These are phyloP conservation scores for Nycticryphes semicollaris DNA, from an alignment of 2,113 vertebrate genomes.

Conservation along the genomic window DNA sequence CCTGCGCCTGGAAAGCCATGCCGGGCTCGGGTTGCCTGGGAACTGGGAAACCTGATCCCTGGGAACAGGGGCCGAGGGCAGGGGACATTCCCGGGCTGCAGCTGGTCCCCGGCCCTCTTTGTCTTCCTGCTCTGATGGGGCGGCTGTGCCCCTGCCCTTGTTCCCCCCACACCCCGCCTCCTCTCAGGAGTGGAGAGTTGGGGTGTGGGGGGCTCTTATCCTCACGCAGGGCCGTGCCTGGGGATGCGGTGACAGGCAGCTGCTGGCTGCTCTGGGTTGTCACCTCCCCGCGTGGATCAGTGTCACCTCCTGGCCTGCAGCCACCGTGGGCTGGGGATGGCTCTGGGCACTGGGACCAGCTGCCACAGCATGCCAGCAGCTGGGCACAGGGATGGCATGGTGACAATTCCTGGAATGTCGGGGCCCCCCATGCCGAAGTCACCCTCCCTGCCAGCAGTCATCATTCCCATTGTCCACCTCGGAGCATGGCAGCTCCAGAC, in stretches of 20 bases:
- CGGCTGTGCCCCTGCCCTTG: neutral
- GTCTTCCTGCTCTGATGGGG: neutral
- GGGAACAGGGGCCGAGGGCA: slow-evolving; percentile 44
- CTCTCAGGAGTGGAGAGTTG: neutral
- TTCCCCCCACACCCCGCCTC: neutral
- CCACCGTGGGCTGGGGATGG: neutral
- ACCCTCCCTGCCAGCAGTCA: neutral
- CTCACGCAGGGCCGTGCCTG: neutral
- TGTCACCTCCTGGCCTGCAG: neutral
- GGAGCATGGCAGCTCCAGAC: accelerated
- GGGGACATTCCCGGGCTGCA: slow-evolving; percentile 48
- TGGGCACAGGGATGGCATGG: neutral
- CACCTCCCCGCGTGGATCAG: accelerated
- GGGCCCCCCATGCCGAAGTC: neutral
- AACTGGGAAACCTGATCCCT: slow-evolving; percentile 66
- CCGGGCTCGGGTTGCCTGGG: slow-evolving; percentile 58
- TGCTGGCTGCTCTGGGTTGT: neutral
- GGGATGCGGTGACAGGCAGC: neutral
- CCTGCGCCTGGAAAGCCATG: slow-evolving; percentile 7
- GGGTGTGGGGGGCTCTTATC: neutral
- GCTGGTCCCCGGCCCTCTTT: slow-evolving; percentile 51
- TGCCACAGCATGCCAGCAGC: neutral
- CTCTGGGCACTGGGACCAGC: neutral
- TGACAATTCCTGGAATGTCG: neutral
- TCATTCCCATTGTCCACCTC: neutral